Conservation (phyloP, 2,888 invertebrate species). For the Trypoxylon attenuatum region DNA sequence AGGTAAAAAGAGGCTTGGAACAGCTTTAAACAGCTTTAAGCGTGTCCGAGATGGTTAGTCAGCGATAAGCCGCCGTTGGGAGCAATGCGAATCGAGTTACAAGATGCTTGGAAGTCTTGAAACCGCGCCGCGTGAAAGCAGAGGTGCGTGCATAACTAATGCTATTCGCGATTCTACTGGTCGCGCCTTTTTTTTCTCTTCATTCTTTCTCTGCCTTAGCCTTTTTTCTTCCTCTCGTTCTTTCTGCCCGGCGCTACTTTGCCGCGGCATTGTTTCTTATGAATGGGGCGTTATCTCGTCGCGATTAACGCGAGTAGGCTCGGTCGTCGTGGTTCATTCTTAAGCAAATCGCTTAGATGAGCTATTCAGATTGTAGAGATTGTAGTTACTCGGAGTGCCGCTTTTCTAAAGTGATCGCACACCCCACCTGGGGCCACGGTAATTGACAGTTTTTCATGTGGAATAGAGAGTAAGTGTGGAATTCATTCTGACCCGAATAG, state of each 20-base stretch:
- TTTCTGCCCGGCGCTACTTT: neutral
- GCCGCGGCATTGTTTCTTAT: neutral
- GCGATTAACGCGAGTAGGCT: neutral
- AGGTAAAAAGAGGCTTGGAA: too few species aligned
- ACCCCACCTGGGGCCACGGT: too few species aligned
- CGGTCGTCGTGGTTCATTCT: neutral
- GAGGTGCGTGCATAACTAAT: neutral
- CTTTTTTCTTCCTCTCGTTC: slow-evolving; percentile 6
- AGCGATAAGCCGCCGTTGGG: neutral
- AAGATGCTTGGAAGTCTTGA: too few species aligned
- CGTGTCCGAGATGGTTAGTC: neutral
- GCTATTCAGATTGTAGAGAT: neutral
- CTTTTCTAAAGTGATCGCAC: too few species aligned
- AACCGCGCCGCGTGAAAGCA: neutral
- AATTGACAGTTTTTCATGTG: too few species aligned
- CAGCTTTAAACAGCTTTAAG: neutral
- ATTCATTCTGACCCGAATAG: too few species aligned
- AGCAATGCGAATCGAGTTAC: neutral
- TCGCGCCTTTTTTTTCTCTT: neutral
- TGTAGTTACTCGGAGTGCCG: too few species aligned
- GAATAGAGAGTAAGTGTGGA: too few species aligned
- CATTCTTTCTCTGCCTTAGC: slow-evolving; percentile 6
- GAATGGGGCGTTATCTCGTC: neutral
- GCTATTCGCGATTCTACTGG: neutral
- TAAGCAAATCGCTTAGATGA: neutral